Evolutionary conservation across 2,888 invertebrate species (phyloP), one percentile per base, ranked within the genome.

Genomic region (Caenorhabditis sp.): DNA sequence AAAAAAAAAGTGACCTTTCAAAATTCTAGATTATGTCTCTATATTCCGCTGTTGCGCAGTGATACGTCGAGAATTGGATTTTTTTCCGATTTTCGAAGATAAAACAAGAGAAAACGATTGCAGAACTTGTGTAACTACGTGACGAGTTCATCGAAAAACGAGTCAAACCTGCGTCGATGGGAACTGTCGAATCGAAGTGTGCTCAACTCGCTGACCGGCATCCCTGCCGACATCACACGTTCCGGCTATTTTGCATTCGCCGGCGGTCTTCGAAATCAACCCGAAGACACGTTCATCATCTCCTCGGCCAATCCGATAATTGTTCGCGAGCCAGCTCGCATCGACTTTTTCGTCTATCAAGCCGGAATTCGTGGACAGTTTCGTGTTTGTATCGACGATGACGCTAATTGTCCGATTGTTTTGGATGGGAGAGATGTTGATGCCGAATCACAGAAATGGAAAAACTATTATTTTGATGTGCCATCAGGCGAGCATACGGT

Each of bases 341-440:
- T 82, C 17, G 81, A 82, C 50, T 84, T 83, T 57, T 78, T 76
- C 64, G 80, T 80, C 10, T 81, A 82, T 63, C 78, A 80, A 67
- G 83, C 84, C 2, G 81, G 81, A 64, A 59, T 71, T n/a, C 68
- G 81, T n/a, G 86, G 86, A 1, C 72, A 83, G 24, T 70, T 85
- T 0, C 64, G 81, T 26, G 82, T 85, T 17, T 86, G 86, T 62
- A 43, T 83, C 19, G 79, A 84, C 68, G 76, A 67, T 31, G 66
- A 81, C 26, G 64, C 63, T 19, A 71, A 81, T 19, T 86, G 86
- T 68, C 82, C 81, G 3, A 74, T 86, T 27, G 70, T 80, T 23
- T 31, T 77, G 27, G 68, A 78, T 10, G 85, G 85, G 21, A 66
- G 77, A 24, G 78, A 85, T 50, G 83, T 86, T 49, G 79, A 78